Evolutionary conservation across 1,140 invertebrate genomes (phyloP).

Genomic region (Drosophila lini): DNA sequence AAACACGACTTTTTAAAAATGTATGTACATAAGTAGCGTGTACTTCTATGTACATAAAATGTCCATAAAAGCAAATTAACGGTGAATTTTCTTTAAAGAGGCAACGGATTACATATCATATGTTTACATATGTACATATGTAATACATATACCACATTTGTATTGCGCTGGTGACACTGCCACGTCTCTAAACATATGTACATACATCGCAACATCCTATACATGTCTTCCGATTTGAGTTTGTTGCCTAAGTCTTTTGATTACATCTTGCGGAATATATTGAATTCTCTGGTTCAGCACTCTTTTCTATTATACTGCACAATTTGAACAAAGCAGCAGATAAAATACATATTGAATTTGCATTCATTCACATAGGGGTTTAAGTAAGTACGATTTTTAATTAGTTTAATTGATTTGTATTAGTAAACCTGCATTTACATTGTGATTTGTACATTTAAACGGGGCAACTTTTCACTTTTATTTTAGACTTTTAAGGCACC

Average conservation of each 20-base stretch:
- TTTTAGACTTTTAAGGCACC: neutral
- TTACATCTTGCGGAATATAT: neutral
- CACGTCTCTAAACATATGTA: slow-evolving; percentile 45
- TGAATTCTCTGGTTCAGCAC: no score
- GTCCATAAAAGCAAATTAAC: neutral
- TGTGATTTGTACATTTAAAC: neutral
- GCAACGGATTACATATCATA: slow-evolving; percentile 13
- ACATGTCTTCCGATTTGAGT: slow-evolving; percentile 4
- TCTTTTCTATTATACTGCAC: neutral
- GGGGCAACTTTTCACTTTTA: slow-evolving; percentile 23
- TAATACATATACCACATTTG: slow-evolving; percentile 1
- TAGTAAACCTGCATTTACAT: slow-evolving; percentile 10
- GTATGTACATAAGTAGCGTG: neutral
- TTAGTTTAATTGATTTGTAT: neutral
- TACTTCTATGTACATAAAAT: slow-evolving; percentile 6
- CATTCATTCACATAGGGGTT: neutral
- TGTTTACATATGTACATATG: slow-evolving; percentile 26
- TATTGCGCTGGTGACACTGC: slow-evolving; percentile 45
- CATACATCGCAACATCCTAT: slow-evolving; percentile 12
- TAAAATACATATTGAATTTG: neutral
- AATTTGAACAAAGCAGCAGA: slow-evolving; percentile 3
- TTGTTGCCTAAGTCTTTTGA: slow-evolving; percentile 39
- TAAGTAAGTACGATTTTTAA: neutral
- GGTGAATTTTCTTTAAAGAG: neutral
- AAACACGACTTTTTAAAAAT: neutral